These are phyloP conservation scores for Berghia stephanieae DNA, from an alignment of 1,140 invertebrate genomes.

Conservation along the genomic window DNA sequence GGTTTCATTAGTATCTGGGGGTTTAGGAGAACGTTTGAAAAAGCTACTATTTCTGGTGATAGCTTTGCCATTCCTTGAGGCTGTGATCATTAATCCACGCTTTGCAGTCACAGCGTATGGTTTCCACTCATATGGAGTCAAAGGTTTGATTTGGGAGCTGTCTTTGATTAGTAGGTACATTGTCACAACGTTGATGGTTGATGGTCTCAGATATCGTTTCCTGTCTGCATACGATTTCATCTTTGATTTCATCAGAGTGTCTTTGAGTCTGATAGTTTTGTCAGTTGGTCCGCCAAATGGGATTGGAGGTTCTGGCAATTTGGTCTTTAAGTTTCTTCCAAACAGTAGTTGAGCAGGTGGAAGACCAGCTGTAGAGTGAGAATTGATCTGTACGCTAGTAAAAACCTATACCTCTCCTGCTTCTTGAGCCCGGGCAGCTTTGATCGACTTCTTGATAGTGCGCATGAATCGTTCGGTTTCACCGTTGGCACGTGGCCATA, in stretches of 20 bases:
- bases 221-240: constrained; percentile 26
- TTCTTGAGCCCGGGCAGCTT: constrained; percentile 37
- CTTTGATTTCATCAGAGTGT: not conserved
- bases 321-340: constrained; percentile 25
- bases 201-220: constrained; percentile 11
- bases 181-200: constrained; percentile 20
- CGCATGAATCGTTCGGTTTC: constrained; percentile 47
- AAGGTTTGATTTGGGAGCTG: not conserved
- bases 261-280: not conserved
- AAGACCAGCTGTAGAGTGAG: constrained; percentile 37
- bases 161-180: constrained; percentile 25
- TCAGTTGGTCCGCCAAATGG: not conserved
- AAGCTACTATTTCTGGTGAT: constrained; percentile 29
- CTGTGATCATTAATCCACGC: constrained; percentile 26
- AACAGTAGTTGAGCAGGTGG: constrained; percentile 36
- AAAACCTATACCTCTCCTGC: constrained; percentile 41
- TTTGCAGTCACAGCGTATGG: not conserved
- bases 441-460: constrained; percentile 43
- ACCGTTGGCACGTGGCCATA: constrained; percentile 44
- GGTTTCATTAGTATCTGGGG: too few species aligned
- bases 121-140: not conserved
- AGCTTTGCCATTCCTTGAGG: not conserved
- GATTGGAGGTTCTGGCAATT: not conserved
- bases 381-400: constrained; percentile 40
- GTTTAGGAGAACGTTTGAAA: too few species aligned